Evolutionary conservation across 2,888 invertebrate genomes (phyloP), one percentile per base, ranked within the genome.

Genomic region (Callyntrura guangdongensis): DNA sequence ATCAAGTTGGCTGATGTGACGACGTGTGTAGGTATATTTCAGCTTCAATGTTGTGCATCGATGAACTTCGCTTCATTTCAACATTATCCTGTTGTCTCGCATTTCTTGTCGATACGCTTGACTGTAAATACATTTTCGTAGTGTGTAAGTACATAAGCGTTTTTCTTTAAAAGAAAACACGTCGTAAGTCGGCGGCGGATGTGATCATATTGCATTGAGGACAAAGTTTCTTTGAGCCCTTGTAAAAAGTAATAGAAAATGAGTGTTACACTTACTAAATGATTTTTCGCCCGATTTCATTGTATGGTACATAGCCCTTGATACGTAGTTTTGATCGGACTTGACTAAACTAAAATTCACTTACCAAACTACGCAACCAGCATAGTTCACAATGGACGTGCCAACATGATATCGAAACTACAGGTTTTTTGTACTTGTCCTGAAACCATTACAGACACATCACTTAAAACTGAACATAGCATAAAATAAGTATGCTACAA

Each of bases 161-260:
- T 81, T 27, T 9, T 69, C 12, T 36, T 96, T 96, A 98, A 97
- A 98, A 97, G 95, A 98, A 98, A 95, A 99, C 98, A 94, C 98
- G 96, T 93, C 99, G 95, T 87, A 99, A 95, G 95, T 99, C 98
- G 85, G 97, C 96, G 0, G 98, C 97, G 0, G 98, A 97, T 2
- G 98, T 98, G 94, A 98, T 98, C 95, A 98, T 97, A 95, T 98
- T 98, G 95, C 98, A 99, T 94, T 98, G 98, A 0, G 99, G 99
- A 94, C 98, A 99, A 9, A 98, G 96, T 94, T 98, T 98, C 95
- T 98, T 98, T 0, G 97, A 97, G 59, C 98, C 97, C 97, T 97
- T 11, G 95, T 22, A 47, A 90, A 56, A 45, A 69, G 47, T 11
- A 59, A 5, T 4, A 59, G 6, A 59, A 67, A 22, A 64, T 22